A percentile compares a stretch with the other conserved stretches of the same genome.
Evolutionary conservation across 2,113 vertebrate genomes (phyloP).

Genomic region (Anseranas semipalmata): DNA sequence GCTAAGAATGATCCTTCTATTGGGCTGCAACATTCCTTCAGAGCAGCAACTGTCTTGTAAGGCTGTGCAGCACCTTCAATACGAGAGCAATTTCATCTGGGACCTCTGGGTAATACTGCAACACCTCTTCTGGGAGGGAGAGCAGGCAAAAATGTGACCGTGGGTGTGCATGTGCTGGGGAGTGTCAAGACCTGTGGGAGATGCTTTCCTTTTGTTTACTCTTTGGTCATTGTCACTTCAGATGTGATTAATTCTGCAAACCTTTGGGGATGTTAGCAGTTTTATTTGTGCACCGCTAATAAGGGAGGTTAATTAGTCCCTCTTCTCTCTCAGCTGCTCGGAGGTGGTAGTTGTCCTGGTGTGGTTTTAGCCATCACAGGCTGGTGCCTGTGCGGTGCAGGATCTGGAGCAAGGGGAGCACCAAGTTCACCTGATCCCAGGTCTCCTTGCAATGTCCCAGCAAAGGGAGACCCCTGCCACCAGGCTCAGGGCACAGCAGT

Average conservation of each 20-base stretch:
- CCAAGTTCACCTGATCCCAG: not conserved
- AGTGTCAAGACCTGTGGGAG: not conserved
- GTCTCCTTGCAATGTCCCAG: not conserved
- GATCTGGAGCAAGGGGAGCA: not conserved
- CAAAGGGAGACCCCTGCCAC: accelerated
- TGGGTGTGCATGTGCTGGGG: not conserved
- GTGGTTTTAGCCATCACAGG: not conserved
- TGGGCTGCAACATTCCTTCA: not conserved
- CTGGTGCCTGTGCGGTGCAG: not conserved
- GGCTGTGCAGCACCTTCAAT: not conserved
- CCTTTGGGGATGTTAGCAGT: not conserved
- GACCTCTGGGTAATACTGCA: not conserved
- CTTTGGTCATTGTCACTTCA: not conserved
- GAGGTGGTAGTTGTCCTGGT: not conserved
- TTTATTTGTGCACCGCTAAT: not conserved
- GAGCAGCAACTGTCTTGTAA: not conserved
- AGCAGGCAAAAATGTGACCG: not conserved
- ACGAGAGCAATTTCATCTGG: not conserved
- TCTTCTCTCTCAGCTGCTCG: not conserved
- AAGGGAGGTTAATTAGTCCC: not conserved
- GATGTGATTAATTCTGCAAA: not conserved
- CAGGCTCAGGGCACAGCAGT: not conserved
- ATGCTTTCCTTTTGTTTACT: not conserved
- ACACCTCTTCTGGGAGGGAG: not conserved
- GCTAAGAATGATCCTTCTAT: not conserved